These are phyloP conservation scores for Hirtodrosophila cameraria DNA, from an alignment of 2,888 invertebrate genomes.

Conservation along the genomic window DNA sequence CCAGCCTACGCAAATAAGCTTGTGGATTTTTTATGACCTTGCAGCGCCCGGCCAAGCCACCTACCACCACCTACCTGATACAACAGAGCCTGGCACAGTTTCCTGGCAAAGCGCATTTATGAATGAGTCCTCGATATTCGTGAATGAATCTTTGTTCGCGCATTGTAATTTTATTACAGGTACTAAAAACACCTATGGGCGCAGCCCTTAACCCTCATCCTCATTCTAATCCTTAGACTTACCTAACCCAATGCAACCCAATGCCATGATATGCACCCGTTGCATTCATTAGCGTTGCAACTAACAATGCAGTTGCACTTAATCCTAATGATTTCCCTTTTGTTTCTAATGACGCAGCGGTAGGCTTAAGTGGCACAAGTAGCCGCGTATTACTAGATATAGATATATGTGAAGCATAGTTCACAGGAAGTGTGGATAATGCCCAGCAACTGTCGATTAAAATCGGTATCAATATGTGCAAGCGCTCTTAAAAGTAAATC, in stretches of 20 bases:
- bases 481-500: no score
- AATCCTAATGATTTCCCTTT: constrained; percentile 76
- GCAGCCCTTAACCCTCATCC: constrained; percentile 28
- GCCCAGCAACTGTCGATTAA: constrained; percentile 6
- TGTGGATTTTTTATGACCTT: constrained; percentile 50
- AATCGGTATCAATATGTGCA: neutral
- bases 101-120: constrained; percentile 60
- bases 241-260: constrained; percentile 37
- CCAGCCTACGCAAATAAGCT: constrained; percentile 75
- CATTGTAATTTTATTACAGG: constrained; percentile 56
- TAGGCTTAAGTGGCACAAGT: constrained; percentile 58
- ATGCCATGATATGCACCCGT: constrained; percentile 35
- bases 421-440: constrained; percentile 33
- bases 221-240: no score
- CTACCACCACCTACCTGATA: constrained; percentile 40
- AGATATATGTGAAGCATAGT: constrained; percentile 12
- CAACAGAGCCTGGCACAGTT: constrained; percentile 7
- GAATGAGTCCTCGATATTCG: constrained; percentile 61
- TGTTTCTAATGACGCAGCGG: constrained; percentile 71
- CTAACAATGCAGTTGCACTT: constrained; percentile 65
- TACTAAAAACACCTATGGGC: constrained; percentile 57
- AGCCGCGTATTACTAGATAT: neutral
- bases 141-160: constrained; percentile 62
- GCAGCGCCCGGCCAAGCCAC: constrained; percentile 37
- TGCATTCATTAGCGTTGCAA: constrained; percentile 68